These are phyloP conservation scores for Notodonta ziczac DNA, from an alignment of 2,888 invertebrate genomes.

Conservation along the genomic window DNA sequence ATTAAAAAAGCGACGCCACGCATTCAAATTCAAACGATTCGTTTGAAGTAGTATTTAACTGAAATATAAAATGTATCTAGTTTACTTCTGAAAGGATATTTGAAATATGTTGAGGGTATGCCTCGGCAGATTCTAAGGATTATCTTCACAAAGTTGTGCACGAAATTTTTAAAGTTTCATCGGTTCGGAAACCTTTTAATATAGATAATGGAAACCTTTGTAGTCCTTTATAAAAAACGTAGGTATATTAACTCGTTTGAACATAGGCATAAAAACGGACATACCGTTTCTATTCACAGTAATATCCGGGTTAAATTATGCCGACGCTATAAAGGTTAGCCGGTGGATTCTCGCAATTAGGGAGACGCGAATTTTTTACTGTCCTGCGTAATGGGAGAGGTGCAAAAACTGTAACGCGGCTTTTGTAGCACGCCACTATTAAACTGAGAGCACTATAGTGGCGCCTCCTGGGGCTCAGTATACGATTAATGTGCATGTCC, in stretches of 20 bases:
- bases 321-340: constrained; percentile 52
- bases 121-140: constrained; percentile 35
- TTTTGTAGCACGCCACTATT: constrained; percentile 35
- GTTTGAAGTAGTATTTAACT: constrained; percentile 33
- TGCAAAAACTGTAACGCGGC: constrained; percentile 47
- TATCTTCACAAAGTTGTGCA: constrained; percentile 42
- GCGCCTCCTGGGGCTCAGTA: constrained; percentile 49
- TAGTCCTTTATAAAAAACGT: constrained; percentile 12
- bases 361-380: constrained; percentile 57
- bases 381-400: constrained; percentile 56
- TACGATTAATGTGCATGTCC: constrained; percentile 63
- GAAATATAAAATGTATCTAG: constrained; percentile 35
- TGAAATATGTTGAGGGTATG: constrained; percentile 22
- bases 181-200: constrained; percentile 31
- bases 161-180: constrained; percentile 45
- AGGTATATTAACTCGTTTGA: constrained; percentile 34
- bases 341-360: constrained; percentile 60
- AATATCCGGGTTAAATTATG: constrained; percentile 56
- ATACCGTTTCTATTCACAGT: constrained; percentile 50
- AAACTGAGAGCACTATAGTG: constrained; percentile 48
- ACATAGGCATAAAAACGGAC: constrained; percentile 45
- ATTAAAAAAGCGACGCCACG: constrained; percentile 17
- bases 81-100: constrained; percentile 28
- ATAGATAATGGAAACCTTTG: constrained; percentile 31
- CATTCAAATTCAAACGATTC: constrained; percentile 19